Base-by-base conservation (phyloP, 2,113 vertebrate genomes). In the Melanotaenia duboulayi region DNA sequence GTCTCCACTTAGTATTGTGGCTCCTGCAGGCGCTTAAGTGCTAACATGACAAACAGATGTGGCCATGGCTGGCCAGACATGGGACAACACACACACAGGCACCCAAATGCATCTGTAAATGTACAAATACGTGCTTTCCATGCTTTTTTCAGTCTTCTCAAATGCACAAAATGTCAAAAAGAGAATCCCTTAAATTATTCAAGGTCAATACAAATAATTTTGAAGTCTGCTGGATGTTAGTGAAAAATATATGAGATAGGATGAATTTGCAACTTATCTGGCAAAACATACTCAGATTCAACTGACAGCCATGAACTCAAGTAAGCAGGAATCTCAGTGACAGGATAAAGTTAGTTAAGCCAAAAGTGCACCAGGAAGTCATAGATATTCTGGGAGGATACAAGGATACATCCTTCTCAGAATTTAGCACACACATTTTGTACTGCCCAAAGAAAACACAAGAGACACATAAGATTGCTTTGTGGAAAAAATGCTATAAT, bases 31-130 rank as follows among this genome's bases (percentile, higher is more conserved):
- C 85, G 81, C 90, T 92, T 91, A 93, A 89, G 90, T 92, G 93
- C 91, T 90, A 93, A 93, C 90, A 93, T 90, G 90, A 92, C 91
- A 90, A 92, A 93, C 92, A 94, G 90, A 93, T 92, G 90, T 91
- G 89, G 84, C 88, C 83, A 62, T 65, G 81, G 88, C 83, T 74
- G 75, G 78, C 81, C 82, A 87, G 84, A 86, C 81, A 64, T n/a
- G n/a, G 55, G 65, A 55, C 64, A 67, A 62, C 59, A 46, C 71
- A 56, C 62, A 39, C 52, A 44, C 74, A 63, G 37, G 25, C 4
- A 17, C 54, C 66, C 61, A 65, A 35, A 65, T 37, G 64, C 39
- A 77, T 54, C 55, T 42, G 67, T 35, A 20, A 35, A 40, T 40
- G 12, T 39, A 19, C 55, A 63, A 64, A 69, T 48, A 60, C 24